These are phyloP conservation scores for Forbesichthys agassizii DNA, from an alignment of 2,113 vertebrate species.

Conservation along the genomic window DNA sequence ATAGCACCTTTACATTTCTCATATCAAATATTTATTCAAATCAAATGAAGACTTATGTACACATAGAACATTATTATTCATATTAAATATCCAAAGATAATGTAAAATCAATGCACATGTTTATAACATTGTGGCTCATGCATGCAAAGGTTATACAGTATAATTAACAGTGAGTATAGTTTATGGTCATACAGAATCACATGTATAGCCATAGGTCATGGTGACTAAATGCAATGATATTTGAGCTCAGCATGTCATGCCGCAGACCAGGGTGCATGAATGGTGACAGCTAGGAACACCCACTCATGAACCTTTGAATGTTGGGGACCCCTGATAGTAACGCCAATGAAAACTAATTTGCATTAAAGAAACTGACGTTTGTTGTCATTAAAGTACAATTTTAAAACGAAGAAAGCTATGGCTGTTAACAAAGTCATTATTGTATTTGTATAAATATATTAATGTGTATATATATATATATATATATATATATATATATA, in stretches of 20 bases:
- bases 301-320: conserved; percentile 58
- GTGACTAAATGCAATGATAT: not conserved
- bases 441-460: not conserved
- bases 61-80: no score
- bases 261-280: conserved; percentile 48
- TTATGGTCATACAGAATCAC: conserved; percentile 1
- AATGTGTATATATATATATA: not conserved
- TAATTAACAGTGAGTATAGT: not conserved
- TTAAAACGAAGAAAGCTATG: not conserved
- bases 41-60: no score
- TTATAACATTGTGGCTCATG: no score
- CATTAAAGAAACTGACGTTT: conserved; percentile 39
- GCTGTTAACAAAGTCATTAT: not conserved
- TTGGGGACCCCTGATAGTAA: conserved; percentile 52
- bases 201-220: conserved; percentile 6
- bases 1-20: no score
- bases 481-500: no score
- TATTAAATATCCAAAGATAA: no score
- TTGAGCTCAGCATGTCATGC: conserved; percentile 21
- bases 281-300: conserved; percentile 61
- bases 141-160: not conserved
- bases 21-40: no score
- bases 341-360: conserved; percentile 45
- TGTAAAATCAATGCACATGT: no score
- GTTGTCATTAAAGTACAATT: conserved; percentile 22